Base-by-base conservation (phyloP, 2,888 invertebrate genomes). In the Alviniconcha strummeri region DNA sequence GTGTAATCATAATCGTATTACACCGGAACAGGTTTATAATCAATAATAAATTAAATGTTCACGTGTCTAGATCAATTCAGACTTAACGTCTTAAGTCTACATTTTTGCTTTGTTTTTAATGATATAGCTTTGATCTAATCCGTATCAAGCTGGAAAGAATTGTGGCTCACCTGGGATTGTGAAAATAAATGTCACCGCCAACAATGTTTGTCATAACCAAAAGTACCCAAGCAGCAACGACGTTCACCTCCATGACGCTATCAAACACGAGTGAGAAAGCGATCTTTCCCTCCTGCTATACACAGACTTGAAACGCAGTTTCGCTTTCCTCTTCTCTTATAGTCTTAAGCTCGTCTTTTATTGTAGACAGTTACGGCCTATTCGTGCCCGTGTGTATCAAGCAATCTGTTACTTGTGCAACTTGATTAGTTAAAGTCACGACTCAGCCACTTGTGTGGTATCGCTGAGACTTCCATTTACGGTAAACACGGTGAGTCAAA, bases 81-180 rank as follows among this genome's bases (percentile, higher is more conserved):
- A 36, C 36, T 36, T 36, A 36, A 3, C 0, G n/a, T n/a, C n/a
- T n/a, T n/a, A 36, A 36, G 36, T 36, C 36, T 36, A 36, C 36
- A 36, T 36, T 36, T 36, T 36, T 36, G 36, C 36, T 36, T 36
- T 36, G 36, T 36, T 3, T 36, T 36, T 36, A 36, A 36, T 36
- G 36, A 36, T 36, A n/a, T n/a, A n/a, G n/a, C 36, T 36, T 36
- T 36, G 36, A 36, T 36, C 36, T 36, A 36, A 36, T 36, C 36
- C 0, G 3, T 36, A 36, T 36, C 36, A 36, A 36, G 36, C 36
- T 36, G 36, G 36, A 36, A 36, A 36, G 36, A 36, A 36, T 36
- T 36, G 36, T 36, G 36, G 36, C 87, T 87, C 88, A 92, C 92
- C 92, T 90, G 60, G 90, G 90, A 86, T 90, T 92, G 85, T 92